These are phyloP conservation scores for Lomographa bimaculata DNA, from an alignment of 2,888 invertebrate genomes.

Conservation along the genomic window DNA sequence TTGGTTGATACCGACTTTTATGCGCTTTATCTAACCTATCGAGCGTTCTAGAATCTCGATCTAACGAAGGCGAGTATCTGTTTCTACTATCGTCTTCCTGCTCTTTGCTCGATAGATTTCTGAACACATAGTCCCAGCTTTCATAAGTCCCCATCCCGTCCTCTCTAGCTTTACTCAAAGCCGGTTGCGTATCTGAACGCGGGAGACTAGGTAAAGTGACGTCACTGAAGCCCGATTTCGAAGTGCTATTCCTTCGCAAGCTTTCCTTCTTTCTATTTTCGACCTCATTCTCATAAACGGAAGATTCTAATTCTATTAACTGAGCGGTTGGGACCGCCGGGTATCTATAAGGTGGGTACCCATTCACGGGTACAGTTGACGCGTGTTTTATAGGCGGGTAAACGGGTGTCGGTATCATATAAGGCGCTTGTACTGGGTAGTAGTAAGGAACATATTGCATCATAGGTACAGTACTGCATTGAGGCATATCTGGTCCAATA, in stretches of 20 bases:
- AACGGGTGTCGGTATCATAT: constrained; percentile 73
- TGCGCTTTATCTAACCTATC: constrained; percentile 74
- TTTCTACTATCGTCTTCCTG: constrained; percentile 87
- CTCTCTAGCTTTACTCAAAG: constrained; percentile 81
- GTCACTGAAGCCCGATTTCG: constrained; percentile 71
- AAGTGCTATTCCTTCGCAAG: constrained; percentile 64
- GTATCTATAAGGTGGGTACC: constrained; percentile 73
- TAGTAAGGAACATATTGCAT: constrained; percentile 72
- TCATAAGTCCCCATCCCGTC: constrained; percentile 88
- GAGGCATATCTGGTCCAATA: constrained; percentile 38
- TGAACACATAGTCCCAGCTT: constrained; percentile 92
- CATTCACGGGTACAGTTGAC: constrained; percentile 72
- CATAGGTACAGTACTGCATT: constrained; percentile 58
- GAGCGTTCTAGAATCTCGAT: constrained; percentile 71
- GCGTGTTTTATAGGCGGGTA: constrained; percentile 76
- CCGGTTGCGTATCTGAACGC: constrained; percentile 75
- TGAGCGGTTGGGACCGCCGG: constrained; percentile 86
- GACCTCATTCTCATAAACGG: constrained; percentile 60
- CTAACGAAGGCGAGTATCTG: constrained; percentile 82
- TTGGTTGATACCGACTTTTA: constrained; percentile 75
- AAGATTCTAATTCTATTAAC: constrained; percentile 86
- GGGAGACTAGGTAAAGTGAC: constrained; percentile 70
- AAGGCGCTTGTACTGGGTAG: constrained; percentile 73
- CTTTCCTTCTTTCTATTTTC: constrained; percentile 56
- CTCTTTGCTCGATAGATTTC: constrained; percentile 89